Percentiles rank a stretch among this genome's conserved stretches.
Evolutionary conservation across 2,888 invertebrate genomes (phyloP).

Genomic region (Cerastis leucographa): DNA sequence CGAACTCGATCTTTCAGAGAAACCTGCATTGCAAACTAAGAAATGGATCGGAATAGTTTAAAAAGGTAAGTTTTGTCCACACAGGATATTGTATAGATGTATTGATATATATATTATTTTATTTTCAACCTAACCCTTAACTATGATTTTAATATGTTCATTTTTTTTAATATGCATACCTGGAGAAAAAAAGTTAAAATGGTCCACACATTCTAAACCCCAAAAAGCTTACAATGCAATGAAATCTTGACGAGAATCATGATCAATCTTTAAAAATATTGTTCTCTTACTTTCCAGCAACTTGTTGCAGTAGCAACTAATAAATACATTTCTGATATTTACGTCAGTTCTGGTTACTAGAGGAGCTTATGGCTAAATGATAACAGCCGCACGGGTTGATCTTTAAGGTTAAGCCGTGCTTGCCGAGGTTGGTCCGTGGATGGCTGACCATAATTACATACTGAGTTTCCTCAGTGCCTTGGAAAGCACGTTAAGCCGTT

Average conservation of each 20-base stretch:
- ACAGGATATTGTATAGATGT: background rate
- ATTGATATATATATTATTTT: background rate
- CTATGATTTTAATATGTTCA: background rate
- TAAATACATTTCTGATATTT: background rate
- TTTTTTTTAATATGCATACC: background rate
- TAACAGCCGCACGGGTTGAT: no score
- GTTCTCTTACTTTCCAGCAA: background rate
- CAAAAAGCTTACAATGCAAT: background rate
- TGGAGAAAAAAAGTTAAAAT: background rate
- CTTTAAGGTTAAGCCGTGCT: no score
- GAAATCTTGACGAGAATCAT: background rate
- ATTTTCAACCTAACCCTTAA: background rate
- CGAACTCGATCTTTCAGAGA: no score
- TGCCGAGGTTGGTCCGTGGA: no score
- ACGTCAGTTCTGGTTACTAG: background rate
- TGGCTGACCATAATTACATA: no score
- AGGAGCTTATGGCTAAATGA: no score
- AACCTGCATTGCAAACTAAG: constrained; percentile 25
- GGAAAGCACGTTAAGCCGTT: no score
- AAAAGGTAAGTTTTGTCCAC: constrained; percentile 16
- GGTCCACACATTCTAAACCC: background rate
- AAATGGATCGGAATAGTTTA: constrained; percentile 42
- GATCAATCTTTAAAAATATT: background rate
- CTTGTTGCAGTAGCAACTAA: background rate
- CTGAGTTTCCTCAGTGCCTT: no score